Evolutionary conservation across 2,888 invertebrate species (phyloP).

Genomic region (Rhagophthalmus giganteus): DNA sequence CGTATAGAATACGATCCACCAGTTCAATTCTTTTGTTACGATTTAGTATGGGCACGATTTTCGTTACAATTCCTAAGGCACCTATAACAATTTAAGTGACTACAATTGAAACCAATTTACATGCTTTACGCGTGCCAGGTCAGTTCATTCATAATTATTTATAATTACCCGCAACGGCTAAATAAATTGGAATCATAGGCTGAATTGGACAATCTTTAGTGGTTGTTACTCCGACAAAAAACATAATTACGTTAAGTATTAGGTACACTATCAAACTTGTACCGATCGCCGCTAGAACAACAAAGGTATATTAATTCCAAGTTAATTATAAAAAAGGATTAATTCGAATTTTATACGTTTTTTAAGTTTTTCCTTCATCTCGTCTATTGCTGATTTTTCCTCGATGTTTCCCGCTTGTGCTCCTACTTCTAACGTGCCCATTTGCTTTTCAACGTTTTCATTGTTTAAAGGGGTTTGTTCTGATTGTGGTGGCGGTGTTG

Average conservation of each 20-base stretch:
- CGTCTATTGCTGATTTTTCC: too few species aligned
- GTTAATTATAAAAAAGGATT: neutral
- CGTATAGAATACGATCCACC: slow-evolving; percentile 2
- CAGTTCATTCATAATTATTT: neutral
- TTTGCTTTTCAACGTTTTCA: too few species aligned
- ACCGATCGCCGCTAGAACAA: slow-evolving; percentile 43
- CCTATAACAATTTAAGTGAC: too few species aligned
- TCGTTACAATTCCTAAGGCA: slow-evolving; percentile 19
- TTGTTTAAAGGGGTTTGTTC: too few species aligned
- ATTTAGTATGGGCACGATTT: slow-evolving; percentile 21
- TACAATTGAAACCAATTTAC: too few species aligned
- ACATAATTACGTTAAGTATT: slow-evolving; percentile 41
- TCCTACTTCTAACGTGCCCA: too few species aligned
- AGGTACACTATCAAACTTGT: slow-evolving; percentile 39
- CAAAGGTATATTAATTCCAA: neutral
- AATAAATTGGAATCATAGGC: slow-evolving; percentile 45
- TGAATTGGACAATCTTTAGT: slow-evolving; percentile 45
- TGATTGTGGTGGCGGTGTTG: too few species aligned
- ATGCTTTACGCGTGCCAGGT: too few species aligned
- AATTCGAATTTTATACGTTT: slow-evolving; percentile 14
- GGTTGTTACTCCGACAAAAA: slow-evolving; percentile 43
- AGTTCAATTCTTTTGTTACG: slow-evolving; percentile 7
- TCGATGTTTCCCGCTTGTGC: too few species aligned
- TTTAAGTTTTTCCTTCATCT: slow-evolving; percentile 15
- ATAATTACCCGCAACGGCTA: slow-evolving; percentile 44